These are phyloP conservation scores for Australoheros scitulus DNA, from an alignment of 2,113 vertebrate species.

Conservation along the genomic window DNA sequence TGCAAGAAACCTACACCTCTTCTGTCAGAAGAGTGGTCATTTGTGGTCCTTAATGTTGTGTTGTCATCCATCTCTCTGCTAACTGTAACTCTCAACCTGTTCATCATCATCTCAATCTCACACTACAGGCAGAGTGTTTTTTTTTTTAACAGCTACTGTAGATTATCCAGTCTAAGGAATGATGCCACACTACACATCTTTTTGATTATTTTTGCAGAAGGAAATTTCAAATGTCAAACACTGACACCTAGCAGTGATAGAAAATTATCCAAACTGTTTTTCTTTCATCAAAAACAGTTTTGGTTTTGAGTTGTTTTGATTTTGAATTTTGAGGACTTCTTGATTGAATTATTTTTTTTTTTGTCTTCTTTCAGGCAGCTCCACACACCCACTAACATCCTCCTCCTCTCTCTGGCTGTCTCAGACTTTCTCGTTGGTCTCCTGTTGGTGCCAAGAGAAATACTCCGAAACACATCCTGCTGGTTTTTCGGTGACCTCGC, in stretches of 20 bases:
- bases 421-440: slow-evolving; percentile 62
- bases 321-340: background rate
- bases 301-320: too few species aligned
- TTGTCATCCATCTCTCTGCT: background rate
- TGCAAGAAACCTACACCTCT: background rate
- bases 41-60: background rate
- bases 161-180: too few species aligned
- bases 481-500: slow-evolving; percentile 55
- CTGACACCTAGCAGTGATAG: too few species aligned
- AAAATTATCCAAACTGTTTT: too few species aligned
- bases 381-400: slow-evolving; percentile 64
- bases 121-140: slow-evolving; percentile 19
- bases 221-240: too few species aligned
- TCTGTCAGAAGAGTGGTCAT: background rate
- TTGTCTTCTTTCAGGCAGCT: slow-evolving; percentile 55
- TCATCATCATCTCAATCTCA: slow-evolving; percentile 13
- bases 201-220: too few species aligned
- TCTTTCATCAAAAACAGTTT: too few species aligned
- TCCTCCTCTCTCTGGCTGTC: slow-evolving; percentile 64
- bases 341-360: background rate
- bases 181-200: too few species aligned
- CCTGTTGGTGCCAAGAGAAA: slow-evolving; percentile 82
- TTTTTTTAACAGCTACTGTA: background rate
- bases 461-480: slow-evolving; percentile 40
- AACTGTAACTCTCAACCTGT: slow-evolving; percentile 9